phyloP scores from a whole-genome alignment of 2,888 invertebrate species.

The Bombylius discolor region DNA sequence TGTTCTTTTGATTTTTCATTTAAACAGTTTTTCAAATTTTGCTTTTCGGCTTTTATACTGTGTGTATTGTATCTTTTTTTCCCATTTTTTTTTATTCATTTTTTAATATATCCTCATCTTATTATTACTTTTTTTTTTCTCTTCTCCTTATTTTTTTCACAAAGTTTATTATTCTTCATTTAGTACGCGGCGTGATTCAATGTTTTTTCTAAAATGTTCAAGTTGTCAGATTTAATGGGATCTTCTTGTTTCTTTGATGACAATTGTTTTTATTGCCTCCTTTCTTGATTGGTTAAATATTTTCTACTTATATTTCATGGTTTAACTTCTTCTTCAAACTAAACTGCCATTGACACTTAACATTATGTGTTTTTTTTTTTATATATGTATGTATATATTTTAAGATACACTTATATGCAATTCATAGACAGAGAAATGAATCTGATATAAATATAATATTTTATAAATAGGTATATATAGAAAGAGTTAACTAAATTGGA shows the following conservation, averaged over 20 bases:
- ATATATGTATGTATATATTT: too few species aligned
- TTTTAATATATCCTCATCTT: neutral
- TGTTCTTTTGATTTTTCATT: too few species aligned
- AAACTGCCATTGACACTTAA: too few species aligned
- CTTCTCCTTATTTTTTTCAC: neutral
- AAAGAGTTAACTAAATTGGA: conserved; percentile 4
- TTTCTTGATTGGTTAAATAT: conserved; percentile 7
- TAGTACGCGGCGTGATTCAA: conserved; percentile 12
- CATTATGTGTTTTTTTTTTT: too few species aligned
- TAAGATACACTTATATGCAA: too few species aligned
- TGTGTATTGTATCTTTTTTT: neutral
- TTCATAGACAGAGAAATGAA: too few species aligned
- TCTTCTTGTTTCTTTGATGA: conserved; percentile 10
- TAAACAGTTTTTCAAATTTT: neutral
- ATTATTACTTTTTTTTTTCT: neutral
- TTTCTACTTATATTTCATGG: too few species aligned
- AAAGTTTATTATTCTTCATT: neutral
- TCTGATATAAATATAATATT: too few species aligned
- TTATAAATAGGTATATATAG: too few species aligned
- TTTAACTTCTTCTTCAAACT: too few species aligned
- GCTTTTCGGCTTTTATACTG: neutral
- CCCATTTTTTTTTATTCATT: neutral
- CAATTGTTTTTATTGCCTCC: conserved; percentile 11
- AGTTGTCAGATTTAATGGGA: conserved; percentile 15
- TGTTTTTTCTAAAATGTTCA: conserved; percentile 14